Evolutionary conservation across 2,888 invertebrate genomes (phyloP).

Genomic region (Eupithecia vulgata): DNA sequence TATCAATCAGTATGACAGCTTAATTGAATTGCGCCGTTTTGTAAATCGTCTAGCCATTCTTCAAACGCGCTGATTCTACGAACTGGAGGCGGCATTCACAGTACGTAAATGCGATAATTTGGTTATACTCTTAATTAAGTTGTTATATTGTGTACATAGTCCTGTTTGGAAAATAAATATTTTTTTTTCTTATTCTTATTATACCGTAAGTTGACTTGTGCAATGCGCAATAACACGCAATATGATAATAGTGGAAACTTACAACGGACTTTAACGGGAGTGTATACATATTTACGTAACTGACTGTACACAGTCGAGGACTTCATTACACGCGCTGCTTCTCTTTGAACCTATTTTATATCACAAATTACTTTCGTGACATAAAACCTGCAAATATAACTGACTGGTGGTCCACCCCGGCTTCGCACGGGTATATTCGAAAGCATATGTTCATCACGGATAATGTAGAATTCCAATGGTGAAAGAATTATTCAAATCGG

Average conservation of each 20-base stretch:
- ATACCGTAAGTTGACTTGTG: not conserved
- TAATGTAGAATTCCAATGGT: too few species aligned
- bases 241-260: not conserved
- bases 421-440: too few species aligned
- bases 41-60: not conserved
- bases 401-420: too few species aligned
- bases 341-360: not conserved
- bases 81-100: not conserved
- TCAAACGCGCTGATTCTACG: not conserved
- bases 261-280: too few species aligned
- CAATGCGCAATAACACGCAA: not conserved
- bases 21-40: not conserved
- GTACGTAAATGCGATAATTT: not conserved
- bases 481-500: too few species aligned
- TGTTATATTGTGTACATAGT: too few species aligned
- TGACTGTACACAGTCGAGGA: not conserved
- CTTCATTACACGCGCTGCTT: conserved; percentile 2
- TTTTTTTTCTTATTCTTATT: too few species aligned
- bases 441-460: too few species aligned
- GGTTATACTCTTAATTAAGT: too few species aligned
- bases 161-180: too few species aligned
- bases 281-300: not conserved
- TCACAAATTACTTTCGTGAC: conserved; percentile 2
- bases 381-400: not conserved
- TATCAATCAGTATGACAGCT: not conserved